These are phyloP conservation scores for Ditula angustiorana DNA, from an alignment of 2,888 invertebrate genomes.

Conservation along the genomic window DNA sequence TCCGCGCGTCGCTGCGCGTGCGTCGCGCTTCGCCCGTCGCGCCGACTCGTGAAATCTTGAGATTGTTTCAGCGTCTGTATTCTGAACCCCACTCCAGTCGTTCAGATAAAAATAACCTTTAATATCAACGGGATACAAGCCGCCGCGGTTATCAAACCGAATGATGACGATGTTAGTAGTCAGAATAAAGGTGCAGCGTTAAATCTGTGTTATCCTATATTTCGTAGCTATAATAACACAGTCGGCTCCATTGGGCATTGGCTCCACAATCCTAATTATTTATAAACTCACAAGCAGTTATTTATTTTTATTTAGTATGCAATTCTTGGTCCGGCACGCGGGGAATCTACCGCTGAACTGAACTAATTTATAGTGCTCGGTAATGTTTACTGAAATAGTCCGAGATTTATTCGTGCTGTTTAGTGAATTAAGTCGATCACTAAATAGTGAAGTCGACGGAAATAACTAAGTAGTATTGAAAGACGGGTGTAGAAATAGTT, in stretches of 20 bases:
- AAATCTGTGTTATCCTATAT: slow-evolving; percentile 58
- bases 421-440: slow-evolving; percentile 16
- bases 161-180: not conserved
- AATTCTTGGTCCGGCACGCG: slow-evolving; percentile 55
- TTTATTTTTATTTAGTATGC: slow-evolving; percentile 62
- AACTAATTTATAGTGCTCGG: slow-evolving; percentile 45
- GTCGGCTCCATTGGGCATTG: slow-evolving; percentile 51
- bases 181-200: slow-evolving; percentile 34
- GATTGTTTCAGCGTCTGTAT: slow-evolving; percentile 38
- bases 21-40: slow-evolving; percentile 35
- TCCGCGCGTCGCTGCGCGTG: slow-evolving; percentile 34
- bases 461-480: slow-evolving; percentile 8
- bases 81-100: slow-evolving; percentile 13
- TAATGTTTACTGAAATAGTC: slow-evolving; percentile 46
- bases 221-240: slow-evolving; percentile 68
- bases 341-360: slow-evolving; percentile 48
- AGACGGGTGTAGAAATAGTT: slow-evolving; percentile 6
- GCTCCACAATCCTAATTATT: slow-evolving; percentile 77
- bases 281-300: slow-evolving; percentile 57
- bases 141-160: not conserved
- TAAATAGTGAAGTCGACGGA: slow-evolving; percentile 17
- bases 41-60: slow-evolving; percentile 39
- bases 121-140: slow-evolving; percentile 3
- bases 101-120: slow-evolving; percentile 22
- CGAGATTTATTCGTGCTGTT: slow-evolving; percentile 42